Base-by-base conservation (phyloP, 2,888 invertebrate species). In the Cistogaster globosa region DNA sequence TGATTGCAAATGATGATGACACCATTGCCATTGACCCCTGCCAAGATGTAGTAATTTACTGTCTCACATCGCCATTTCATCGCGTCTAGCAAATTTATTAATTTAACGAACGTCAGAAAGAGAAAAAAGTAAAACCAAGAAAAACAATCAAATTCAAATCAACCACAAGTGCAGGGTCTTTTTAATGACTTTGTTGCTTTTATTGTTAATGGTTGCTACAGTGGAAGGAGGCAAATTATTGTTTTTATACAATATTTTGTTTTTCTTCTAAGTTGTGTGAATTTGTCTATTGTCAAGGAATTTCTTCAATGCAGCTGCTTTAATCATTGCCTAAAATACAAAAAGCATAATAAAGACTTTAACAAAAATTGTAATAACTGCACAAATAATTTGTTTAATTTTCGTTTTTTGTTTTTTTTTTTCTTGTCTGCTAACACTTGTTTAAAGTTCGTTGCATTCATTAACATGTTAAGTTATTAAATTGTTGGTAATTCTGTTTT, bases 21-120 rank as follows among this genome's bases (percentile, higher is more conserved):
- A 85, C 84, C 83, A 83, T 87, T 87, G 87, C 83, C 86, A 87
- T 86, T 87, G 87, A 87, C 87, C 87, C 74, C 77, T 65, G 72
- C 65, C 77, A 82, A 82, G 74, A n/a, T 76, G 67, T 16, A 84
- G 71, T 80, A 71, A 80, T 76, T 84, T 80, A 51, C 60, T 55
- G 65, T 48, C 67, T 68, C 18, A 45, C 75, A 51, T 69, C 45
- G 22, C 60, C 84, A 77, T 72, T 84, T 72, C 72, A 84, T 80
- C 76, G 80, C 62, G 62, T 45, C 36, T 63, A 60, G 53, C 67
- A 74, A 80, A 74, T 80, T 67, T 74, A 67, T 74, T 80, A 58
- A 48, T 38, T 53, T 51, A 53, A 51, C 12, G 11, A 67, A 63
- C 22, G 22, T 45, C 51, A 45, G 55, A 69, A 32, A 32, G 32